Conservation (phyloP, 2,797 vertebrate species). For the Melanotaenia pygmaea region DNA sequence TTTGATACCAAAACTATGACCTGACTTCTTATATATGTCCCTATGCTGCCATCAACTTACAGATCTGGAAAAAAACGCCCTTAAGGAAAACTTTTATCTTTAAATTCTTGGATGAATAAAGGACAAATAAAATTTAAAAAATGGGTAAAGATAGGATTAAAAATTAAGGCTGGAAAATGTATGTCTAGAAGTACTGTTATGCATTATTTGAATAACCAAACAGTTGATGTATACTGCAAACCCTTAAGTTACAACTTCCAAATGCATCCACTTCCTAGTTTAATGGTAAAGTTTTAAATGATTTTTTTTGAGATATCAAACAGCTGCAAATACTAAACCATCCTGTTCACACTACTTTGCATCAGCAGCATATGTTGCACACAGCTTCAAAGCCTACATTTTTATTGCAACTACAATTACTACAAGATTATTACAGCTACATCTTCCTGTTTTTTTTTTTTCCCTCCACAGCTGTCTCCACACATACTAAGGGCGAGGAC, state of each 20-base stretch:
- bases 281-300: constrained; percentile 4
- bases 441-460: background rate
- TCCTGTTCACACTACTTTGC: background rate
- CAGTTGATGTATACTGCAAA: constrained; percentile 25
- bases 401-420: background rate
- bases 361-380: constrained; percentile 10
- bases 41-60: background rate
- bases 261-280: constrained; percentile 15
- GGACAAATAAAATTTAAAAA: too few relatives aligned
- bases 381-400: constrained; percentile 20
- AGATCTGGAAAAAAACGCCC: too few relatives aligned
- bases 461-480: constrained; percentile 86
- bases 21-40: background rate
- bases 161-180: background rate
- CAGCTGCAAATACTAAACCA: constrained; percentile 38
- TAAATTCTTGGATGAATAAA: too few relatives aligned
- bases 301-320: constrained; percentile 4
- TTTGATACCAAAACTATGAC: background rate
- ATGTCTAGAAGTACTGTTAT: constrained; percentile 34
- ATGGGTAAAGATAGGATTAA: too few relatives aligned
- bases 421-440: background rate
- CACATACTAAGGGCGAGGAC: constrained; percentile 88
- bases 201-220: constrained; percentile 36
- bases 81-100: too few relatives aligned
- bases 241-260: constrained; percentile 30